These are phyloP conservation scores for Drosophila hydei DNA, from an alignment of 1,140 invertebrate species.

Conservation along the genomic window DNA sequence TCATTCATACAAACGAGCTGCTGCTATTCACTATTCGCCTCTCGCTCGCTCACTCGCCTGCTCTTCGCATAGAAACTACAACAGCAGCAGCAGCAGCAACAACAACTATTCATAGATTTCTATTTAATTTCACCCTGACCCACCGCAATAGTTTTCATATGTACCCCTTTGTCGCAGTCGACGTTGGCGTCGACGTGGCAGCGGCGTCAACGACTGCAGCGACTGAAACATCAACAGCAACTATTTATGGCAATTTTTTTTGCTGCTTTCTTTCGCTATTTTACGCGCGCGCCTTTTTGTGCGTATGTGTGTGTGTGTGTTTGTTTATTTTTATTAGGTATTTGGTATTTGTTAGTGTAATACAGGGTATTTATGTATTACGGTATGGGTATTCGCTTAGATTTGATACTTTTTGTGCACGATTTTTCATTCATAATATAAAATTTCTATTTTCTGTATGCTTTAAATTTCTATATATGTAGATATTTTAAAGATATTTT, in stretches of 20 bases:
- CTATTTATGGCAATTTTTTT: slow-evolving; percentile 72
- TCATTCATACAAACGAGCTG: slow-evolving; percentile 33
- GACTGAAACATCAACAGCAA: slow-evolving; percentile 31
- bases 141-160: slow-evolving; percentile 78
- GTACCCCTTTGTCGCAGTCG: slow-evolving; percentile 59
- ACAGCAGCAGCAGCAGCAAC: slow-evolving; percentile 8
- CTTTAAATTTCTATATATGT: background rate
- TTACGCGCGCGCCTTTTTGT: background rate
- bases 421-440: background rate
- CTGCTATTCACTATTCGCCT: background rate
- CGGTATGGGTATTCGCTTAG: too few relatives aligned
- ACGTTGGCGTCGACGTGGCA: slow-evolving; percentile 11
- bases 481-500: background rate
- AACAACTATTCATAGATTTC: slow-evolving; percentile 78
- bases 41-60: slow-evolving; percentile 22
- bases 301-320: slow-evolving; percentile 9
- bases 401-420: too few relatives aligned
- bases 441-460: too few relatives aligned
- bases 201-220: slow-evolving; percentile 30
- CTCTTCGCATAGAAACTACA: slow-evolving; percentile 29
- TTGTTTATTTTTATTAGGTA: slow-evolving; percentile 28
- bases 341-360: background rate
- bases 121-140: slow-evolving; percentile 81
- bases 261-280: slow-evolving; percentile 53
- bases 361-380: slow-evolving; percentile 9